Percentiles rank a stretch among this genome's conserved stretches.
Evolutionary conservation across 2,797 vertebrate genomes (phyloP).

Genomic region (Sebastes vulpes): DNA sequence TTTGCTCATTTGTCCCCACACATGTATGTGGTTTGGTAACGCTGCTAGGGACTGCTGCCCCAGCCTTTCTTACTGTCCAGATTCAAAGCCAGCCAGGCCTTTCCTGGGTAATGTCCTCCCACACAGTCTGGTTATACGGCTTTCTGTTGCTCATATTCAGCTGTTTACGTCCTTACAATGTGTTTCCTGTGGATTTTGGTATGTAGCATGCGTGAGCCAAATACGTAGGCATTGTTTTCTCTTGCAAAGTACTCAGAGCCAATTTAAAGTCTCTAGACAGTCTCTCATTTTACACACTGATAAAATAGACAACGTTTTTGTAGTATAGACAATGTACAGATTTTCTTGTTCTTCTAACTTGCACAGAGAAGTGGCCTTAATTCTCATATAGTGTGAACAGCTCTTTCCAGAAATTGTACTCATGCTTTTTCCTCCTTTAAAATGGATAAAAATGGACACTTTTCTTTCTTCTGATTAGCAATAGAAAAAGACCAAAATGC

Average conservation of each 20-base stretch:
- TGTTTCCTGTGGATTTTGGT: slow-evolving; percentile 38
- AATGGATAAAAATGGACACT: not conserved
- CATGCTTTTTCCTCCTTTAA: not conserved
- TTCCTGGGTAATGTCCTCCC: slow-evolving; percentile 73
- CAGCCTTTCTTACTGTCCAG: slow-evolving; percentile 67
- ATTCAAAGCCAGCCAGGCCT: slow-evolving; percentile 64
- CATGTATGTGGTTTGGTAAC: slow-evolving; percentile 83
- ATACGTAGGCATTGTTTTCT: slow-evolving; percentile 3
- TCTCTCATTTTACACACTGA: not conserved
- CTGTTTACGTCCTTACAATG: slow-evolving; percentile 41
- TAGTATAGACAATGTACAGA: not conserved
- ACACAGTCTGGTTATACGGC: slow-evolving; percentile 61
- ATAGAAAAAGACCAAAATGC: not conserved
- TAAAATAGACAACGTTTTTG: not conserved
- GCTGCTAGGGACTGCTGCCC: slow-evolving; percentile 71
- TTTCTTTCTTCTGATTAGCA: not conserved
- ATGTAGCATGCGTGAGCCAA: slow-evolving; percentile 1
- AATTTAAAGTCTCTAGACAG: not conserved
- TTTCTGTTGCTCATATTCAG: slow-evolving; percentile 51
- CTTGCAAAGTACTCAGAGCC: not conserved
- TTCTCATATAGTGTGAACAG: not conserved
- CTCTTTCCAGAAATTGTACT: not conserved
- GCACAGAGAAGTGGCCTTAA: not conserved
- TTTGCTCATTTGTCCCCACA: slow-evolving; percentile 85
- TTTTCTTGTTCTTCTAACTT: not conserved